Percentiles rank a stretch among this genome's conserved stretches.
Evolutionary conservation across 2,888 invertebrate species (phyloP).

Genomic region (Lepidonotus clava): DNA sequence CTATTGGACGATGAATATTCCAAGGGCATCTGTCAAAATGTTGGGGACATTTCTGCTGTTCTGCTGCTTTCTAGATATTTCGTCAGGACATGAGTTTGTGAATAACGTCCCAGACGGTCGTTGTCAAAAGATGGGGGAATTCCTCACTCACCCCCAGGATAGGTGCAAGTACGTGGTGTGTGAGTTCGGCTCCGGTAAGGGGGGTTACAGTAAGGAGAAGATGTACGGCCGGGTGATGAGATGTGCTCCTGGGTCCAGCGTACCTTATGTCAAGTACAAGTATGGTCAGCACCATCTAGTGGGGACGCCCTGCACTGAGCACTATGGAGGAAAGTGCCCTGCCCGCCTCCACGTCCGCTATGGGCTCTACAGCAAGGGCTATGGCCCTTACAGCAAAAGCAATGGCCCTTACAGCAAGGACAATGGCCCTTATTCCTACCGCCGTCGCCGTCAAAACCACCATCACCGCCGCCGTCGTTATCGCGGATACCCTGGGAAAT

Average conservation of each 20-base stretch:
- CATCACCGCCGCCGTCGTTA: no score
- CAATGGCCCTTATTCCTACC: no score
- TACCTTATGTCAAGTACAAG: not conserved
- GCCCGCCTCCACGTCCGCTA: not conserved
- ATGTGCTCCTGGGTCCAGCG: not conserved
- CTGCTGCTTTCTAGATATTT: no score
- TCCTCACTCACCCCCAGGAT: not conserved
- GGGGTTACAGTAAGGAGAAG: not conserved
- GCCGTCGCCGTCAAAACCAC: no score
- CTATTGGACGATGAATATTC: no score
- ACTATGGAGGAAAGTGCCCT: not conserved
- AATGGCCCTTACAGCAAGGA: no score
- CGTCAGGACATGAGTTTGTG: not conserved
- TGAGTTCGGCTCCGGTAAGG: not conserved
- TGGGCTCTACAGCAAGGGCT: not conserved
- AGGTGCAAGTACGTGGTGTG: not conserved
- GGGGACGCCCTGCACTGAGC: not conserved
- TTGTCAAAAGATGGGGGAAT: not conserved
- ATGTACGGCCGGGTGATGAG: not conserved
- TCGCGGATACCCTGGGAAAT: no score
- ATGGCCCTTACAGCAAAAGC: no score
- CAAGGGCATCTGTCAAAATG: not conserved
- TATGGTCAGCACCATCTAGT: not conserved
- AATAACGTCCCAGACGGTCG: not conserved
- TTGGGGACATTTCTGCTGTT: not conserved